Percentiles rank a stretch among this genome's conserved stretches.
Evolutionary conservation across 2,797 vertebrate species (phyloP).

Genomic region (Phalanger gymnotis): DNA sequence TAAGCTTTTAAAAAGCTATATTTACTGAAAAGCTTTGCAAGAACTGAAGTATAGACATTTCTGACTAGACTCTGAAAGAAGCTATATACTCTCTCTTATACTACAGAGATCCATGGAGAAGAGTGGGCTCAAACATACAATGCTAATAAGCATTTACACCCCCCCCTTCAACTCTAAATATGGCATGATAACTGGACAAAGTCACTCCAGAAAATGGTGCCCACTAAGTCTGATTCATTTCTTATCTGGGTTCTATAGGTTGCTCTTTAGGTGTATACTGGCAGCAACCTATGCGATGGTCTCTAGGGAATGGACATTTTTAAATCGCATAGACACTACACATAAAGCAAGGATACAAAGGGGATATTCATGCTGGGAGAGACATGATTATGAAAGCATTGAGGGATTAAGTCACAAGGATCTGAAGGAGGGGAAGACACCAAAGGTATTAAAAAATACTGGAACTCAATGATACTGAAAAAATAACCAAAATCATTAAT

Average conservation of each 20-base stretch:
- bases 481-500: neutral
- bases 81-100: neutral
- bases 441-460: neutral
- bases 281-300: neutral
- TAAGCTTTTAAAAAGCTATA: neutral
- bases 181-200: neutral
- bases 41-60: neutral
- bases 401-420: neutral
- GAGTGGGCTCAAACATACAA: neutral
- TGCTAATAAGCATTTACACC: neutral
- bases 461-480: neutral
- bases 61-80: neutral
- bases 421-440: neutral
- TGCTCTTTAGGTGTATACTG: neutral
- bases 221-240: neutral
- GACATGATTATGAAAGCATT: neutral
- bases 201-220: neutral
- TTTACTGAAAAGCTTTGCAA: neutral
- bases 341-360: neutral
- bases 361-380: neutral
- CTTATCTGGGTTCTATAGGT: neutral
- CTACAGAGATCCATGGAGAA: neutral
- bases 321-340: neutral
- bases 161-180: neutral
- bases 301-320: neutral